Evolutionary conservation across 2,888 invertebrate genomes (phyloP).

Genomic region (Campoplex nolae): DNA sequence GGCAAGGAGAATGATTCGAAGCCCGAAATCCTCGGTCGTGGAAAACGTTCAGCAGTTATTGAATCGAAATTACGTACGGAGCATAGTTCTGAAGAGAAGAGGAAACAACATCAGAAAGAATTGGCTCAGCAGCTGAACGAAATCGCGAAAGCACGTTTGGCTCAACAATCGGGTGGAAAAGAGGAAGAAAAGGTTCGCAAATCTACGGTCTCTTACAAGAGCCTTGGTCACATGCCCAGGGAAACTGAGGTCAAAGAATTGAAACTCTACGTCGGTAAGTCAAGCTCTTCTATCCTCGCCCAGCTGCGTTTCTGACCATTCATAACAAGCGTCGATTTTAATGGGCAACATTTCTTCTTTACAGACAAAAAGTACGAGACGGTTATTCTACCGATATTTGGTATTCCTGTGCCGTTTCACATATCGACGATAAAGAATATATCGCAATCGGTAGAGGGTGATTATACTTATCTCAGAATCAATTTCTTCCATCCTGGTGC

Average conservation of each 20-base stretch:
- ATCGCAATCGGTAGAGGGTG: constrained; percentile 99
- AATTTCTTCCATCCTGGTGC: constrained; percentile 99
- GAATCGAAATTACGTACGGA: constrained; percentile 97
- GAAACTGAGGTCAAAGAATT: constrained; percentile 97
- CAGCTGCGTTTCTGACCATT: not conserved
- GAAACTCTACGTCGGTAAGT: constrained; percentile 96
- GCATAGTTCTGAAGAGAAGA: constrained; percentile 98
- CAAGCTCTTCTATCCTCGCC: not conserved
- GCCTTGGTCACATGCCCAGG: constrained; percentile 95
- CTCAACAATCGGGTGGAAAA: constrained; percentile 94
- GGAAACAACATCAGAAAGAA: constrained; percentile 98
- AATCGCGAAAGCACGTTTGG: constrained; percentile 95
- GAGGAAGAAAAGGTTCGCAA: constrained; percentile 96
- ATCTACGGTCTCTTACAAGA: constrained; percentile 98
- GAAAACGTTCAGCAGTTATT: constrained; percentile 95
- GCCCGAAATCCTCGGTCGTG: constrained; percentile 90
- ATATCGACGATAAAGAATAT: constrained; percentile 99
- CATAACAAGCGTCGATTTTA: not conserved
- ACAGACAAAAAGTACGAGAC: constrained; percentile 98
- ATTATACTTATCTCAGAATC: constrained; percentile 98
- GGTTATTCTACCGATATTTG: constrained; percentile 98
- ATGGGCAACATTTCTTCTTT: constrained; percentile 31
- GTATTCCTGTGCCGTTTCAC: constrained; percentile 98
- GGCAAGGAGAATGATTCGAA: constrained; percentile 88
- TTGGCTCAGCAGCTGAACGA: constrained; percentile 95